phyloP scores from a whole-genome alignment of 2,113 vertebrate genomes.

The Corydoras maculifer region DNA sequence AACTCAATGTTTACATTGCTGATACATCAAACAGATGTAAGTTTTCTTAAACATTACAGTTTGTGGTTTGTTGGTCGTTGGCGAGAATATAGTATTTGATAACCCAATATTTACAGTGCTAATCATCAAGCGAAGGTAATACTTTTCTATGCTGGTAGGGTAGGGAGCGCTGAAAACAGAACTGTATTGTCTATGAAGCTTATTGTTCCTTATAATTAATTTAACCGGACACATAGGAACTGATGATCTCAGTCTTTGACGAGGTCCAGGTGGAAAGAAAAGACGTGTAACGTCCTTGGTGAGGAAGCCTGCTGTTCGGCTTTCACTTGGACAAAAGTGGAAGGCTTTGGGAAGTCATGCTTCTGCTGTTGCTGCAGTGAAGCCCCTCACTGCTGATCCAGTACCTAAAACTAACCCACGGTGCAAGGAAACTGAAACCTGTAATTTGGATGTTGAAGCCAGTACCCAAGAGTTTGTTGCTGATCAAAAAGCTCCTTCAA shows the following conservation, averaged over 20 bases:
- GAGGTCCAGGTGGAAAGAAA: conserved; percentile 70
- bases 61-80: no score
- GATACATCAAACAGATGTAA: no score
- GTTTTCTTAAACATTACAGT: no score
- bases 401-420: conserved; percentile 15
- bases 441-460: background rate
- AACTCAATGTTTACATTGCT: no score
- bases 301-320: conserved; percentile 61
- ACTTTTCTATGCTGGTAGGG: no score
- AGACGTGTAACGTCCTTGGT: conserved; percentile 71
- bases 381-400: conserved; percentile 65
- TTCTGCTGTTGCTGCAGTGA: conserved; percentile 82
- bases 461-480: background rate
- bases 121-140: no score
- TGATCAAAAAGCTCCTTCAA: conserved; percentile 34
- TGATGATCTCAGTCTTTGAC: conserved; percentile 54
- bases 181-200: no score
- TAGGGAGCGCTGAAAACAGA: no score
- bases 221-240: no score
- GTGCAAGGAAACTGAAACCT: conserved; percentile 15
- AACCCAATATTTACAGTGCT: no score
- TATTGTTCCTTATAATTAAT: no score
- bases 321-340: conserved; percentile 68
- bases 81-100: no score
- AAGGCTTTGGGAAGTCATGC: conserved; percentile 61